Evolutionary conservation across 1,140 invertebrate species (phyloP), one percentile per base, ranked within the genome.

Genomic region (Cydia splendana): DNA sequence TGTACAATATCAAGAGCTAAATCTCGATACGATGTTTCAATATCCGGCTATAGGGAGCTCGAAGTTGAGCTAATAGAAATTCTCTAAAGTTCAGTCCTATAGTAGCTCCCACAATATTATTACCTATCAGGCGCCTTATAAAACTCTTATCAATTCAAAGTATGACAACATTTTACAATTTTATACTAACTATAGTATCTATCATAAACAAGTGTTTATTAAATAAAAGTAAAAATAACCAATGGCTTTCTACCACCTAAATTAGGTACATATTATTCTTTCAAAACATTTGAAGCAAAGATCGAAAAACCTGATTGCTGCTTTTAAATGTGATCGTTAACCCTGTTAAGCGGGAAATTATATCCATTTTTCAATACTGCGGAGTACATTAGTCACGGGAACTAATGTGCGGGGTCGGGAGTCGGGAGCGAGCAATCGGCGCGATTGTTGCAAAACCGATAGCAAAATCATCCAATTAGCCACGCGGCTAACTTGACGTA

Each of bases 31-130:
- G 18, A 62, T 20, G n/a, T 38, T n/a, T 20, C n/a, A 71, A 71
- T 71, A 38, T 71, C 28, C 67, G 67, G 5, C n/a, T 38, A n/a
- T n/a, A 71, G 4, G 15, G 18, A 38, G 30, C 67, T n/a, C 34
- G 34, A 71, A 42, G 67, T 15, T 15, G 30, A 38, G n/a, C 13
- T 71, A 71, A 71, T 71, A 20, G 34, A 38, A 71, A 71, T 42
- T 71, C 67, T 38, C 30, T 42, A 9, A 13, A 71, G 67, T 38
- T 42, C 65, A 67, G 10, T 67, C 0, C 12, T 67, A n/a, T n/a
- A 67, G 30, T 30, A 30, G 30, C 30, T 2, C 30, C 30, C 30
- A 15, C 7, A 15, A 51, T 51, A 51, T 51, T 51, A 13, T 51
- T 51, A 51, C 10, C 2, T 51, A 13, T 0, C 4, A 51, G 3